phyloP scores from a whole-genome alignment of 2,888 invertebrate species.

The Noctua comes region DNA sequence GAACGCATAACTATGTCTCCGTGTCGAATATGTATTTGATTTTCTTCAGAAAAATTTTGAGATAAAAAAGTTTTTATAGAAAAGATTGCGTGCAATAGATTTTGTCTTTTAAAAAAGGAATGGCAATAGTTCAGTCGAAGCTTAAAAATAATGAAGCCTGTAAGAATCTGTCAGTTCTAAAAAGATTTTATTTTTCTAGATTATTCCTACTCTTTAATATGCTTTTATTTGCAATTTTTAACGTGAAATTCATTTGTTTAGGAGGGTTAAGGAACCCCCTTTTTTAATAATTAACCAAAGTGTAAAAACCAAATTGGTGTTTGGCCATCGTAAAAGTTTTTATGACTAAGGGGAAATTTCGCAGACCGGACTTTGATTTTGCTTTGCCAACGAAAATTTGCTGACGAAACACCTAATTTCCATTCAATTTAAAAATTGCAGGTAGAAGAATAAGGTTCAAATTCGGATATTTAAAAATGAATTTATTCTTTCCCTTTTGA shows the following conservation, averaged over 20 bases:
- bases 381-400: not conserved
- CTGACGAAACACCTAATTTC: not conserved
- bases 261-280: not conserved
- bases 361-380: not conserved
- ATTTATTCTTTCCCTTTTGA: not conserved
- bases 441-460: not conserved
- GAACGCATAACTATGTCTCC: slow-evolving; percentile 11
- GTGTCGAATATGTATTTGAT: slow-evolving; percentile 27
- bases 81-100: slow-evolving; percentile 2
- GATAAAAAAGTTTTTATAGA: not conserved
- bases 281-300: slow-evolving; percentile 2
- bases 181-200: not conserved
- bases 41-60: not conserved
- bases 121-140: slow-evolving; percentile 59
- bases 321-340: not conserved
- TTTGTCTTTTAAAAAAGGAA: slow-evolving; percentile 51
- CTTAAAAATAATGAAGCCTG: slow-evolving; percentile 26
- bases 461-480: not conserved
- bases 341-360: not conserved
- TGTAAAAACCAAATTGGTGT: not conserved
- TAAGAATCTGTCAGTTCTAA: slow-evolving; percentile 7
- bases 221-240: not conserved
- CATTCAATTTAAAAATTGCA: not conserved
- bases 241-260: not conserved
- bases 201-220: not conserved